These are phyloP conservation scores for Cancer borealis DNA, from an alignment of 2,888 invertebrate genomes.

Conservation along the genomic window DNA sequence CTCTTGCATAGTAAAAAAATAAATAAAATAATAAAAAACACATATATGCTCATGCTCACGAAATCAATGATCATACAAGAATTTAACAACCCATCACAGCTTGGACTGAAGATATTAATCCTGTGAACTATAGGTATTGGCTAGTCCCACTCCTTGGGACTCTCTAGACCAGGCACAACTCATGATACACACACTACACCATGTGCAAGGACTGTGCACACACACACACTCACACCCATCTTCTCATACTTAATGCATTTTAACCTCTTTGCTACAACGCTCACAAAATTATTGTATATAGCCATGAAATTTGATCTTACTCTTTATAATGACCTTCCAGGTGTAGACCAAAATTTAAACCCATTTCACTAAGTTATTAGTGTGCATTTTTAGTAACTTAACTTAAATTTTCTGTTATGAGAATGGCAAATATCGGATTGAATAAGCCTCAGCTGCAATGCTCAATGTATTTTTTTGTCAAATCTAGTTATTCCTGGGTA, in stretches of 20 bases:
- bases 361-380: not conserved
- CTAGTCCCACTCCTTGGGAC: not conserved
- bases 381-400: not conserved
- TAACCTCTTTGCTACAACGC: constrained; percentile 36
- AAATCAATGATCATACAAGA: not conserved
- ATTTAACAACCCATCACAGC: constrained; percentile 43
- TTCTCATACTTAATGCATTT: not conserved
- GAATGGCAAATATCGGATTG: not conserved
- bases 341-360: not conserved
- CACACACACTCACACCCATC: not conserved
- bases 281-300: not conserved
- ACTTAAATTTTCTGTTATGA: not conserved
- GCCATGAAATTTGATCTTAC: not conserved
- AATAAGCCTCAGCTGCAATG: not conserved
- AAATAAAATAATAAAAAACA: not conserved
- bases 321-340: not conserved
- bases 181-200: not conserved
- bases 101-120: constrained; percentile 30
- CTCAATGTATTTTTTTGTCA: not conserved
- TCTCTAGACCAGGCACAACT: constrained; percentile 30
- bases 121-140: not conserved
- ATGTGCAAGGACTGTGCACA: not conserved
- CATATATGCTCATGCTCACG: not conserved
- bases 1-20: not conserved
- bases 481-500: no score